Base-by-base conservation (phyloP, 2,888 invertebrate species). In the Patella pellucida region DNA sequence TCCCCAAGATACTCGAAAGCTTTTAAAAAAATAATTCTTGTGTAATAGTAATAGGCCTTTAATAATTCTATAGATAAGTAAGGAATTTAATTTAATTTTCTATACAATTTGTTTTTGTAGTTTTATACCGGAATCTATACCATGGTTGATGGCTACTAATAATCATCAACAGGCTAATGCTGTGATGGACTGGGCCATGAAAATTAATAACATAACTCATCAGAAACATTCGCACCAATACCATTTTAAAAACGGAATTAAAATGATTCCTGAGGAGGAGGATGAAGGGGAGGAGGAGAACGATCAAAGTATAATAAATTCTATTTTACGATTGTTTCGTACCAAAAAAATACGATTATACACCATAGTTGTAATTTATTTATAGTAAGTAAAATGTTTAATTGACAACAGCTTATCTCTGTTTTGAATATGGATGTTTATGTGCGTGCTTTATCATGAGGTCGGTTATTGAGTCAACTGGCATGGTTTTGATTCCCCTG, bases 41-140 rank as follows among this genome's bases (percentile, higher is more conserved):
- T 41, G 41, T 31, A 3, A 1, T 27, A 31, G 7, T n/a, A n/a
- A 27, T 7, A 41, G 41, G 41, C 41, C 7, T 41, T 41, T 41
- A 4, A 4, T 31, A 31, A 31, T 31, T 31, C 4, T 41, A 41
- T 41, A 41, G 7, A 41, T 41, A 41, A 41, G 31, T 41, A 41
- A 41, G 31, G 0, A 4, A 41, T 41, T 5, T 41, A 41, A 41
- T 9, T 41, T 41, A 41, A 9, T 41, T 41, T 41, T 41, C 41
- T 41, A 9, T 9, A 9, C 41, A 41, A 9, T 41, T 41, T 41
- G 9, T 62, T 67, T 68, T 75, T 79, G 41, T 79, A 87, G 87
- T 84, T 79, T 84, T 73, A 75, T 88, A 14, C 86, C 86, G 68
- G 88, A 88, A 72, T 87, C 87, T 12, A 78, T 87, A 23, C 84